Evolutionary conservation across 2,888 invertebrate genomes (phyloP), one percentile per base, ranked within the genome.

Genomic region (Pammene fasciana): DNA sequence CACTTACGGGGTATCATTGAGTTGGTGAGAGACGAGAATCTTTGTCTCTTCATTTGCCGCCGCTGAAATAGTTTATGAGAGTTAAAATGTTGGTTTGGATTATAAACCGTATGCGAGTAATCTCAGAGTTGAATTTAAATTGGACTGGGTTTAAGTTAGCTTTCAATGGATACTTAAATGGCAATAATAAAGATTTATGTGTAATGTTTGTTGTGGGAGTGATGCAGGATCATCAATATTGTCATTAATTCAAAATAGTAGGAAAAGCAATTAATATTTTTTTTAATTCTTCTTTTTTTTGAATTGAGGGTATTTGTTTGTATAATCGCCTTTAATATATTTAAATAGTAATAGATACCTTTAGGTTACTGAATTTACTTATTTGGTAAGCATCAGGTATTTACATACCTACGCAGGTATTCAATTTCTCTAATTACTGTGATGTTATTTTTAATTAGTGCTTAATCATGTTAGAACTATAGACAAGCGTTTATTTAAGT

Each of bases 121-220:
- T 0, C 80, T 75, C 88, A 82, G 76, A 0, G 4, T 45, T 10
- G 4, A 0, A 0, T 46, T 83, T 80, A 64, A 72, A 82, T 77
- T 73, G 67, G 46, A 70, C 78, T 80, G 82, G 8, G 68, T 10
- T 60, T 81, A 77, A 60, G 41, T 46, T 72, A 52, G 83, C 89
- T 92, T 92, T 90, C 89, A 91, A 92, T 91, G 88, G 88, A 86
- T 89, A 87, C 88, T 92, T 92, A 92, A 92, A 93, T 91, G 79
- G 92, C 90, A 90, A 92, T 92, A 90, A 92, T 92, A 93, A 92
- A 87, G 86, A 92, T 92, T 91, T 92, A 90, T 92, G 92, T 90
- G 89, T 87, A 87, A 85, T 85, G 82, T 80, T 81, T 83, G 76
- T 78, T 78, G 82, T 83, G 76, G 82, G 85, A 85, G 86, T 78